Evolutionary conservation across 1,140 invertebrate genomes (phyloP).

Genomic region (Lordiphosa stackelbergi): DNA sequence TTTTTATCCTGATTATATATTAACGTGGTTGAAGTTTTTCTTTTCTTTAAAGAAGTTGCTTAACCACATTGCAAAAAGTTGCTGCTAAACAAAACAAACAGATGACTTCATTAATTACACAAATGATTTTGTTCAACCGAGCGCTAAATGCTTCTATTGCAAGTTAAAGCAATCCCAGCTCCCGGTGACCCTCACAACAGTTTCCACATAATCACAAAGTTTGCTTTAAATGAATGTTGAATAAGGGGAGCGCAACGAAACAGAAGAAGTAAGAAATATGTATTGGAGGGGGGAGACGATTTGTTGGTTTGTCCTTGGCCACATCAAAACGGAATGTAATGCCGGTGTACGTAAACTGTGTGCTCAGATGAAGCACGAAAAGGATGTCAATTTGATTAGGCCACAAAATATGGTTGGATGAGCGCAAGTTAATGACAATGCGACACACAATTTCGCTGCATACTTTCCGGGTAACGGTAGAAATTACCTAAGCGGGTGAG

Average conservation of each 20-base stretch:
- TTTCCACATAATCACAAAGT: slow-evolving; percentile 40
- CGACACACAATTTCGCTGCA: slow-evolving; percentile 41
- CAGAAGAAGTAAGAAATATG: slow-evolving; percentile 1
- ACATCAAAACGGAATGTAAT: slow-evolving; percentile 22
- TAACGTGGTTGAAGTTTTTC: no score
- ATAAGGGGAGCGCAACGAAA: not conserved
- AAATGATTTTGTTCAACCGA: slow-evolving; percentile 36
- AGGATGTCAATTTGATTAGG: slow-evolving; percentile 39
- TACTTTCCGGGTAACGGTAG: slow-evolving; percentile 16
- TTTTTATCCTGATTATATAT: no score
- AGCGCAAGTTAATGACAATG: slow-evolving; percentile 45
- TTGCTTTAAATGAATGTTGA: slow-evolving; percentile 28
- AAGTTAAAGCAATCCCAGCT: slow-evolving; percentile 34
- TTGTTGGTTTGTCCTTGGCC: slow-evolving; percentile 26
- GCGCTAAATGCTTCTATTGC: slow-evolving; percentile 40
- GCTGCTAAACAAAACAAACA: slow-evolving; percentile 27
- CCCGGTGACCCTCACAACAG: slow-evolving; percentile 11
- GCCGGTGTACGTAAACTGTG: slow-evolving; percentile 20
- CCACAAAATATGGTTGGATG: slow-evolving; percentile 23
- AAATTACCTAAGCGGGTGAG: slow-evolving; percentile 15
- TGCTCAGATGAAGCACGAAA: slow-evolving; percentile 19
- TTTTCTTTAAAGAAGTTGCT: not conserved
- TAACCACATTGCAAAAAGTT: not conserved
- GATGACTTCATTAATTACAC: slow-evolving; percentile 56
- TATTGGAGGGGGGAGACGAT: slow-evolving; percentile 14